Evolutionary conservation across 2,797 vertebrate species (phyloP).

Genomic region (Gambusia yucatana): DNA sequence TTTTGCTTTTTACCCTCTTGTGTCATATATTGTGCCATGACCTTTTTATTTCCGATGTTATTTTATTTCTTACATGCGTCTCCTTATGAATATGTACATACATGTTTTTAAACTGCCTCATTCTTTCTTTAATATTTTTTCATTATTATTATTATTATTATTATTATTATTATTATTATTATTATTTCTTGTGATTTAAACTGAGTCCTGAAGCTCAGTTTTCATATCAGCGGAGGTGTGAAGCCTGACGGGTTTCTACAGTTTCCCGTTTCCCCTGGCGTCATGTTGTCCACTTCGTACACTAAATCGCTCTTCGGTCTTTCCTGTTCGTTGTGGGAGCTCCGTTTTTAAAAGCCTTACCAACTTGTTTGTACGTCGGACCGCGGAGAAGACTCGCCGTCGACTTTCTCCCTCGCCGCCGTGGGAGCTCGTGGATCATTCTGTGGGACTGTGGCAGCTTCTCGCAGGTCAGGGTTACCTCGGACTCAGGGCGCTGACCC

Average conservation of each 20-base stretch:
- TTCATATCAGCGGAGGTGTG: constrained; percentile 61
- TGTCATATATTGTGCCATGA: constrained; percentile 83
- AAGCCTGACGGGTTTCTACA: constrained; percentile 51
- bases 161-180: constrained; percentile 43
- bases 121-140: constrained; percentile 66
- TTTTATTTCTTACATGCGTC: constrained; percentile 83
- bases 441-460: constrained; percentile 44
- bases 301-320: constrained; percentile 53
- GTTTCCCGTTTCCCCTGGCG: constrained; percentile 43
- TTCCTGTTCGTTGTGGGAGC: constrained; percentile 67
- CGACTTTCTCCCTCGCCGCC: constrained; percentile 21
- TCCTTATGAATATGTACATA: constrained; percentile 84
- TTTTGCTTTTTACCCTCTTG: constrained; percentile 67
- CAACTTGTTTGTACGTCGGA: constrained; percentile 65
- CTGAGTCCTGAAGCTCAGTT: constrained; percentile 56
- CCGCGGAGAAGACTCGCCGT: constrained; percentile 35
- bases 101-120: constrained; percentile 75
- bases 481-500: constrained; percentile 62
- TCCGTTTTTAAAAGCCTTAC: constrained; percentile 78
- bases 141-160: constrained; percentile 37
- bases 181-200: constrained; percentile 36
- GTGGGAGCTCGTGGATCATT: constrained; percentile 27
- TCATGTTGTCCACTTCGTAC: constrained; percentile 59
- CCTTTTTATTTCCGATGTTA: constrained; percentile 76
- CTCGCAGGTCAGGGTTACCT: constrained; percentile 49